Conservation (phyloP, 2,888 invertebrate genomes). For the Lutraria lutraria region DNA sequence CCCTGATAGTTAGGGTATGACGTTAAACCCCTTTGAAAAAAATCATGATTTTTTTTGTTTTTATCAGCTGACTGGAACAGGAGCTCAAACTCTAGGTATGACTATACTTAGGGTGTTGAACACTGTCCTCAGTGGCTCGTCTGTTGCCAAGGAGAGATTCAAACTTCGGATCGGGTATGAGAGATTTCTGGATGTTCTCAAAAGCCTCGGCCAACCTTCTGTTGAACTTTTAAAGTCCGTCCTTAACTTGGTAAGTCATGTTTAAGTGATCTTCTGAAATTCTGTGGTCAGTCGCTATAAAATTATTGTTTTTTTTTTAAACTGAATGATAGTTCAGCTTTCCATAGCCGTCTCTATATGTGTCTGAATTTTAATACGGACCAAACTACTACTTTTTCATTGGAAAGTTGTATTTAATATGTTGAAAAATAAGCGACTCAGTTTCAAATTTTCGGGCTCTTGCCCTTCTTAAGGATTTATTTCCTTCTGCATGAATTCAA, state of each 20-base stretch:
- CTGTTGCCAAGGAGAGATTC: constrained; percentile 84
- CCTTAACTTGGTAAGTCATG: constrained; percentile 87
- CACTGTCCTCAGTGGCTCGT: constrained; percentile 80
- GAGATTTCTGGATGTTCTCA: constrained; percentile 86
- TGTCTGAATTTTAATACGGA: no score
- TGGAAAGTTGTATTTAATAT: no score
- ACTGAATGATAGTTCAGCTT: no score
- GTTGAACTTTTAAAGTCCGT: constrained; percentile 87
- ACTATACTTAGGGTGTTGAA: constrained; percentile 81
- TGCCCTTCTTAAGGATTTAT: no score
- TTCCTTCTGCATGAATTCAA: no score
- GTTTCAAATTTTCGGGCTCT: no score
- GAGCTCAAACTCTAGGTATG: constrained; percentile 82
- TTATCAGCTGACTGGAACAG: constrained; percentile 79
- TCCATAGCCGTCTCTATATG: no score
- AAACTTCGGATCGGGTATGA: constrained; percentile 85
- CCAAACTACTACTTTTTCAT: no score
- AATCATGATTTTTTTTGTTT: constrained; percentile 27
- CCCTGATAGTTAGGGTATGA: no score
- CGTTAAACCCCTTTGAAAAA: no score
- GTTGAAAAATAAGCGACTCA: no score
- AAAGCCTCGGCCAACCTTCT: constrained; percentile 87
- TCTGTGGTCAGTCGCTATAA: neutral
- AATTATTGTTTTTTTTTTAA: neutral
- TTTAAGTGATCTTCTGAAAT: neutral